Evolutionary conservation across 2,888 invertebrate genomes (phyloP).

Genomic region (Dione juno): DNA sequence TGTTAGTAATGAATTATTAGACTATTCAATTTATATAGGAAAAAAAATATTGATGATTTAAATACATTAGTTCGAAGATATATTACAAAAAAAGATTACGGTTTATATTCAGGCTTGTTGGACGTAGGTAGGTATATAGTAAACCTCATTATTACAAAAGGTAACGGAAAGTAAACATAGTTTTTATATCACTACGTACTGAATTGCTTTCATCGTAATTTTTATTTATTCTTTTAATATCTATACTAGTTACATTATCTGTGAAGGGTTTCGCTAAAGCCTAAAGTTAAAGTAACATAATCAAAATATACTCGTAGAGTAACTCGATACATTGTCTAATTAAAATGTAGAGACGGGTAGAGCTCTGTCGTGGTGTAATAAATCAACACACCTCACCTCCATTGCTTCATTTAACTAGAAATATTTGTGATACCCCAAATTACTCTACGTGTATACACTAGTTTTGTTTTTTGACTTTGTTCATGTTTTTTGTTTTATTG

Average conservation of each 20-base stretch:
- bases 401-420: conserved; percentile 6
- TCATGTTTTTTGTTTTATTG: neutral
- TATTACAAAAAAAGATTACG: too few relatives aligned
- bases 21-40: too few relatives aligned
- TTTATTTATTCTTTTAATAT: too few relatives aligned
- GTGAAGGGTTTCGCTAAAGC: neutral
- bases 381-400: conserved; percentile 8
- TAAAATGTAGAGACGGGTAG: conserved; percentile 8
- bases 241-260: neutral
- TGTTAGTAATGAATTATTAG: too few relatives aligned
- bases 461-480: neutral
- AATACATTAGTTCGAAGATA: too few relatives aligned
- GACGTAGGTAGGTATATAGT: too few relatives aligned
- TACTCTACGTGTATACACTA: neutral
- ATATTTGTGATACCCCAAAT: conserved; percentile 15
- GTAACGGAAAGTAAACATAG: too few relatives aligned
- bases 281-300: neutral
- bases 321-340: conserved; percentile 5
- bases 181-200: too few relatives aligned
- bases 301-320: neutral
- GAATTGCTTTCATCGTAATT: too few relatives aligned
- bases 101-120: too few relatives aligned
- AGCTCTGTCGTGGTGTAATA: neutral
- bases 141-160: too few relatives aligned
- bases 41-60: too few relatives aligned